These are phyloP conservation scores for Augiades crinisus DNA, from an alignment of 2,888 invertebrate genomes.

Conservation along the genomic window DNA sequence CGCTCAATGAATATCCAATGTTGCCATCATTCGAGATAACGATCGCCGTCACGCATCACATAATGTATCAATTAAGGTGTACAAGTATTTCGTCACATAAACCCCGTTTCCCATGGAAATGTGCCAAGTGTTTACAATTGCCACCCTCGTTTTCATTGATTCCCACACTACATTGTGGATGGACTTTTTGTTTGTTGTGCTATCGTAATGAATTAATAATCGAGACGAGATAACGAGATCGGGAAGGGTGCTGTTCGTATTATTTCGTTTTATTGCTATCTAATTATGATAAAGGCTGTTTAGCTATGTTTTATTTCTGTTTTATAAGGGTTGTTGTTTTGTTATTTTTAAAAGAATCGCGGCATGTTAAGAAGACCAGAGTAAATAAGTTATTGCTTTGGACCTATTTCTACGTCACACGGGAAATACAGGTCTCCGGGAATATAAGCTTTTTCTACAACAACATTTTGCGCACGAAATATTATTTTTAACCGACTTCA, in stretches of 20 bases:
- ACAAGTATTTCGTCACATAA: conserved; percentile 45
- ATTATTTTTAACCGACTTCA: no score
- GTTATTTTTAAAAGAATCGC: no score
- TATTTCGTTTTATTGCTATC: background rate
- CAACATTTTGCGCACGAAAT: no score
- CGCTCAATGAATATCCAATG: conserved; percentile 4
- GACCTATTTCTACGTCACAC: no score
- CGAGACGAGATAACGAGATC: conserved; percentile 25
- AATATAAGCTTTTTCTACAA: no score
- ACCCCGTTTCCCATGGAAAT: conserved; percentile 59
- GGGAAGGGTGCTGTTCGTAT: background rate
- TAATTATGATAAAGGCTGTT: no score
- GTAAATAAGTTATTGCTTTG: no score
- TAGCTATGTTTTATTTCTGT: no score
- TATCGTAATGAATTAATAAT: conserved; percentile 31
- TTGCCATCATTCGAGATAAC: conserved; percentile 42
- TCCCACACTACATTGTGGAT: conserved; percentile 48
- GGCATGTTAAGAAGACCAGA: no score
- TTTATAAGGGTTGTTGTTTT: no score
- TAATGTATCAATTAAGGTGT: conserved; percentile 56
- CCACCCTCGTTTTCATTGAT: conserved; percentile 39
- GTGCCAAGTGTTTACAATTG: conserved; percentile 52
- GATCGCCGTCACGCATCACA: conserved; percentile 53
- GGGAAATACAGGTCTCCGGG: no score
- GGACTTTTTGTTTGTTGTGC: conserved; percentile 27